These are phyloP conservation scores for Toxonevra muliebris DNA, from an alignment of 2,888 invertebrate genomes.

Conservation along the genomic window DNA sequence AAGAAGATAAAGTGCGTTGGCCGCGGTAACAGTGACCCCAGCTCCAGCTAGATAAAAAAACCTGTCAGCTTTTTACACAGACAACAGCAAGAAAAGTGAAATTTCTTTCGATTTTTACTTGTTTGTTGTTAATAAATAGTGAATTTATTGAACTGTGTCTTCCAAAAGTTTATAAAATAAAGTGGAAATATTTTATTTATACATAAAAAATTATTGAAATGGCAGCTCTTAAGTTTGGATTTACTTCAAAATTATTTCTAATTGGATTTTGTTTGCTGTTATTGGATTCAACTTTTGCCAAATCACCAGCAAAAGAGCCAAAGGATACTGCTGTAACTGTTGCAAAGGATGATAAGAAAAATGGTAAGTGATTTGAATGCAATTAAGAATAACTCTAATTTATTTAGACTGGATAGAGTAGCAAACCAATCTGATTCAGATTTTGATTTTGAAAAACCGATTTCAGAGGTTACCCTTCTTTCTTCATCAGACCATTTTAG, in stretches of 20 bases:
- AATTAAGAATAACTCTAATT: neutral
- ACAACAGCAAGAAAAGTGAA: constrained; percentile 46
- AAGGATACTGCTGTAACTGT: constrained; percentile 12
- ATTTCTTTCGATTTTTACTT: constrained; percentile 46
- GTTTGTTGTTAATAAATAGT: neutral
- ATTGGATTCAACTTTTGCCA: constrained; percentile 18
- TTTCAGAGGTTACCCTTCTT: neutral
- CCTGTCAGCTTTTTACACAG: neutral
- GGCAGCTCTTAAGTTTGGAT: too few relatives aligned
- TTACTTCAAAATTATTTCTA: neutral
- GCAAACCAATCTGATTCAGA: too few relatives aligned
- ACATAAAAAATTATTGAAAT: too few relatives aligned
- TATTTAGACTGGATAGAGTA: neutral
- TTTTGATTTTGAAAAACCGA: neutral
- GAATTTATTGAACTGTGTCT: neutral
- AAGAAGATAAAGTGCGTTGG: constrained; percentile 26
- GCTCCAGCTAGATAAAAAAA: neutral
- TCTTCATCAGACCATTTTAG: neutral
- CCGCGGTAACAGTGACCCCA: constrained; percentile 29
- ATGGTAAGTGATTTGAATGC: constrained; percentile 45
- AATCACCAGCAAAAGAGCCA: constrained; percentile 23
- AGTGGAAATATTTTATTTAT: too few relatives aligned
- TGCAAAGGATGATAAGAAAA: constrained; percentile 31
- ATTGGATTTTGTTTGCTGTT: constrained; percentile 27
- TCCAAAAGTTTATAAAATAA: too few relatives aligned